These are phyloP conservation scores for Didymodactylos carnosus DNA, from an alignment of 2,888 invertebrate species.

Conservation along the genomic window DNA sequence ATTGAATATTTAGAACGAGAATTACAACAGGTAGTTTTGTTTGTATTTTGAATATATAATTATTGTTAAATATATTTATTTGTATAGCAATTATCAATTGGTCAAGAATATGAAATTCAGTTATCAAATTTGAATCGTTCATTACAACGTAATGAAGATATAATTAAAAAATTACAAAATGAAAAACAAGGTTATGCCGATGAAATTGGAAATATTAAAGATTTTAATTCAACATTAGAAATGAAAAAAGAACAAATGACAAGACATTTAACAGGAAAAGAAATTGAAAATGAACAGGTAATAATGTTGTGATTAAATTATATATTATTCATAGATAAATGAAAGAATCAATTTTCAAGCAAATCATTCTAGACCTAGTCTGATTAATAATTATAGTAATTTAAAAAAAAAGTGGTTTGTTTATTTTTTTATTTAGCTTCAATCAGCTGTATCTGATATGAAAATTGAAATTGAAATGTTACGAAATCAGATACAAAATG, in stretches of 20 bases:
- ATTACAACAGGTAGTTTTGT: constrained; percentile 4
- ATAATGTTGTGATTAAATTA: too few relatives aligned
- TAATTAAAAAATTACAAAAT: neutral
- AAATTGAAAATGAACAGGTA: constrained; percentile 33
- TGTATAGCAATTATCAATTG: constrained; percentile 14
- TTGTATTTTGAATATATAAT: too few relatives aligned
- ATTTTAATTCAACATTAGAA: constrained; percentile 31
- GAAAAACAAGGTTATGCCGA: constrained; percentile 28
- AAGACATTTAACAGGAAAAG: constrained; percentile 26
- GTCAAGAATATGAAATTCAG: constrained; percentile 16
- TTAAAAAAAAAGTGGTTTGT: neutral
- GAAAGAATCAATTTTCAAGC: too few relatives aligned
- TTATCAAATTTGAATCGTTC: constrained; percentile 13
- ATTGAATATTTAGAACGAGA: constrained; percentile 22
- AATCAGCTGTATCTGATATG: constrained; percentile 6
- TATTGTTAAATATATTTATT: neutral
- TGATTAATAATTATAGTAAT: too few relatives aligned
- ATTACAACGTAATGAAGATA: constrained; percentile 8
- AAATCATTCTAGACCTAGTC: too few relatives aligned
- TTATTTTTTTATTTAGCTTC: neutral
- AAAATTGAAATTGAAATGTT: constrained; percentile 14
- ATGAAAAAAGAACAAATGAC: constrained; percentile 29
- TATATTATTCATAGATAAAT: too few relatives aligned
- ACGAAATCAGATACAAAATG: constrained; percentile 21
- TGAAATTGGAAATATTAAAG: constrained; percentile 30